phyloP scores from a whole-genome alignment of 1,140 invertebrate species.

The Condylostylus longicornis region DNA sequence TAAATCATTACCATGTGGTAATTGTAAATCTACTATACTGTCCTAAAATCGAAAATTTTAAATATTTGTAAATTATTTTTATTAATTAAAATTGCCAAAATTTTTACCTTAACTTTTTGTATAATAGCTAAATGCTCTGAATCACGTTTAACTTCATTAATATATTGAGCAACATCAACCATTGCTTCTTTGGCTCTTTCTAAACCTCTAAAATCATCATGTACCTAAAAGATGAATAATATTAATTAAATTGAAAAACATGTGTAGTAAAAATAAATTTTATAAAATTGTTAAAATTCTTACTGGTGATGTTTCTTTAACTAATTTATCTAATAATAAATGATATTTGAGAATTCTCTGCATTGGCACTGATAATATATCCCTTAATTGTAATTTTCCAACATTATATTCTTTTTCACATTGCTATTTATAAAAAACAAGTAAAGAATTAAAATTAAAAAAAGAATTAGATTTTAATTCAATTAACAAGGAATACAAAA shows the following conservation, averaged over 20 bases:
- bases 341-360: conserved; percentile 96
- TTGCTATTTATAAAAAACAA: conserved; percentile 43
- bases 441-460: neutral
- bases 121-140: conserved; percentile 85
- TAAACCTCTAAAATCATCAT: conserved; percentile 69
- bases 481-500: conserved; percentile 16
- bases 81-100: conserved; percentile 1
- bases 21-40: conserved; percentile 65
- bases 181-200: conserved; percentile 87
- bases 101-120: conserved; percentile 62
- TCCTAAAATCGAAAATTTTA: conserved; percentile 34
- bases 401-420: conserved; percentile 88
- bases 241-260: too few species aligned
- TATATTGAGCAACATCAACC: conserved; percentile 92
- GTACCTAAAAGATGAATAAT: conserved; percentile 35
- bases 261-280: too few species aligned
- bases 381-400: conserved; percentile 84
- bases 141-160: conserved; percentile 96
- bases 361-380: conserved; percentile 94
- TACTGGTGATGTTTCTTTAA: conserved; percentile 75
- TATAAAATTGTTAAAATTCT: conserved; percentile 31
- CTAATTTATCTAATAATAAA: conserved; percentile 77
- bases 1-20: conserved; percentile 61
- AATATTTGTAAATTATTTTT: conserved; percentile 1
- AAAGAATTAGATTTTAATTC: neutral